These are phyloP conservation scores for Boulengeromyrus knoepffleri DNA, from an alignment of 2,113 vertebrate species.

Conservation along the genomic window DNA sequence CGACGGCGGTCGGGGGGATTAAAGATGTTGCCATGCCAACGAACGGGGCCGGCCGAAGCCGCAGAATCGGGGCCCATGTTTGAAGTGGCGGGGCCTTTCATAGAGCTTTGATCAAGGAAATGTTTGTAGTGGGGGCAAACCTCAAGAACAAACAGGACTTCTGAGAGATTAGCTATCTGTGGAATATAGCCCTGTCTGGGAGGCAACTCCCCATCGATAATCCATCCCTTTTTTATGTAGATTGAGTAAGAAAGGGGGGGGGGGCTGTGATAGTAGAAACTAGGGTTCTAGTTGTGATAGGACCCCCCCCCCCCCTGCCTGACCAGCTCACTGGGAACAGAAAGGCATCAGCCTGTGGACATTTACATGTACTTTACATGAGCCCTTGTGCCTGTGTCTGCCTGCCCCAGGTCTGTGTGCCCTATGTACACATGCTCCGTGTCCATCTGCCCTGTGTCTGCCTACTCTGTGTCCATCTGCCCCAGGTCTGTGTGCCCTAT, in stretches of 20 bases:
- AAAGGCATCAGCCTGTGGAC: not conserved
- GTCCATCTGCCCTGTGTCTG: not conserved
- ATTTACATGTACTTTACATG: not conserved
- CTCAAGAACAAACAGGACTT: constrained; percentile 70
- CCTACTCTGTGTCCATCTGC: too few species aligned
- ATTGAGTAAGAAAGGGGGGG: constrained; percentile 19
- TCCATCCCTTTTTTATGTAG: constrained; percentile 37
- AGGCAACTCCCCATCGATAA: constrained; percentile 43
- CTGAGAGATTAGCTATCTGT: constrained; percentile 61
- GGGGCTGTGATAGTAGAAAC: constrained; percentile 8
- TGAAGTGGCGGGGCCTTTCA: constrained; percentile 66
- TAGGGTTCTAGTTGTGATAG: not conserved
- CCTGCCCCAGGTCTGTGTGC: not conserved
- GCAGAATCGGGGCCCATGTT: constrained; percentile 53
- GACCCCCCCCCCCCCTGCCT: not conserved
- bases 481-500: too few species aligned
- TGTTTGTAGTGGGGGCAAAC: constrained; percentile 69
- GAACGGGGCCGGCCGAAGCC: constrained; percentile 29
- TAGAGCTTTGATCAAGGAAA: constrained; percentile 65
- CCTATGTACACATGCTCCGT: not conserved
- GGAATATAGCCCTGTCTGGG: constrained; percentile 41
- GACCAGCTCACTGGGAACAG: not conserved
- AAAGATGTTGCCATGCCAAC: constrained; percentile 60
- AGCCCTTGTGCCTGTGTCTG: not conserved
- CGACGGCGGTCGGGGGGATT: constrained; percentile 40